phyloP scores from a whole-genome alignment of 2,113 vertebrate species.

The Cyanistes caeruleus region DNA sequence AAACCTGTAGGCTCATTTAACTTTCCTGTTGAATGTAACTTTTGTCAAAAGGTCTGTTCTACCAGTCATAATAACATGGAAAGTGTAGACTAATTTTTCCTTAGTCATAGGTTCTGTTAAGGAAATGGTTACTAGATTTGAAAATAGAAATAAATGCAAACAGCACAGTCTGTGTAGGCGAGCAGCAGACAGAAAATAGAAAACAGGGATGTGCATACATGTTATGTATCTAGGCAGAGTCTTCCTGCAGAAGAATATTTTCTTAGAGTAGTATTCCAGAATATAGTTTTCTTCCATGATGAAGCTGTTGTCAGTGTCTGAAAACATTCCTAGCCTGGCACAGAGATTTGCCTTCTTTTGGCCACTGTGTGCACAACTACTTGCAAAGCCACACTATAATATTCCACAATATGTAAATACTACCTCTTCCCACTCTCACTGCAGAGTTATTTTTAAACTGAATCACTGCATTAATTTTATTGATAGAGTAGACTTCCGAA shows the following conservation, averaged over 20 bases:
- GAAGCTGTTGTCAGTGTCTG: not conserved
- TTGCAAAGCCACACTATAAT: not conserved
- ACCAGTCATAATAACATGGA: not conserved
- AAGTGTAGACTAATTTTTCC: not conserved
- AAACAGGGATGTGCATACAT: not conserved
- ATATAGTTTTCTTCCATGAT: not conserved
- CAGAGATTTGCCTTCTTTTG: not conserved
- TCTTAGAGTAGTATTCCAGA: not conserved
- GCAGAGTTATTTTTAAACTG: not conserved
- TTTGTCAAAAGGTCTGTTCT: not conserved
- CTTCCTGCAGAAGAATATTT: not conserved
- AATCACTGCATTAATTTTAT: not conserved
- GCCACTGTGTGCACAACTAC: not conserved
- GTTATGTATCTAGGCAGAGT: not conserved
- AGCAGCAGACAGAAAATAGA: not conserved
- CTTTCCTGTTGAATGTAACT: not conserved
- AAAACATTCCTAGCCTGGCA: not conserved
- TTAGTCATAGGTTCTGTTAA: not conserved
- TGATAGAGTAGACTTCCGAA: not conserved
- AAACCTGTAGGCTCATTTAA: not conserved
- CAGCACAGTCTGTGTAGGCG: not conserved
- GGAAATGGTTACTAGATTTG: not conserved
- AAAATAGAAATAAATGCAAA: not conserved
- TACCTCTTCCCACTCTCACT: not conserved
- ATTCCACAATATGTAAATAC: not conserved